Percentiles rank a stretch among this genome's conserved stretches.
phyloP scores from a whole-genome alignment of 2,113 vertebrate genomes.

The Macaca nemestrina region DNA sequence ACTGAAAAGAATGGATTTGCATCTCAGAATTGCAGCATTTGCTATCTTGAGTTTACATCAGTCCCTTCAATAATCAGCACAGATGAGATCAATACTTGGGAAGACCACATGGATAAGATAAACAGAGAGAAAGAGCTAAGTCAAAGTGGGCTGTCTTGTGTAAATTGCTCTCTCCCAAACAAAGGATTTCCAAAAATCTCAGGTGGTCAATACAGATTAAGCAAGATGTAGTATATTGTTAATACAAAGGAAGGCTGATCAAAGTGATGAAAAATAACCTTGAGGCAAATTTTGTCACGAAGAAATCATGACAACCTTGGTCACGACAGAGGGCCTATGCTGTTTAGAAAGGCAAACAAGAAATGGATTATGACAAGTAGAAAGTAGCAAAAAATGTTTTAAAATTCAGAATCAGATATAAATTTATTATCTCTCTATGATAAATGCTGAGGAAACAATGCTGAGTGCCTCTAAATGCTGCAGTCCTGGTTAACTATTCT shows the following conservation, averaged over 20 bases:
- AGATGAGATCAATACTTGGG: neutral
- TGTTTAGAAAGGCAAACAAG: conserved; percentile 50
- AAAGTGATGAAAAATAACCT: conserved; percentile 27
- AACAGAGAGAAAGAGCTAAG: neutral
- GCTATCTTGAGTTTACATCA: neutral
- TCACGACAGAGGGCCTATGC: neutral
- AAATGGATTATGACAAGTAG: conserved; percentile 63
- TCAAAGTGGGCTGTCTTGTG: neutral
- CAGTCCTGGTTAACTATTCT: neutral
- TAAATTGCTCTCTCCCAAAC: neutral
- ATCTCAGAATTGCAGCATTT: neutral
- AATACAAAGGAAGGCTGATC: neutral
- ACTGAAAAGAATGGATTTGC: neutral
- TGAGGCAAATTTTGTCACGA: conserved; percentile 50
- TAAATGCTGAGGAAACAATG: conserved; percentile 11
- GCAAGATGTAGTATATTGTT: neutral
- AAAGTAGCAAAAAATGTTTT: conserved; percentile 63
- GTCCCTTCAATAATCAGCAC: neutral
- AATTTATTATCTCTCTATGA: neutral
- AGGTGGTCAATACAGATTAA: neutral
- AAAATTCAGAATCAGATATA: conserved; percentile 55
- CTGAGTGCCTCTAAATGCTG: neutral
- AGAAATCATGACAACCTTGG: conserved; percentile 11
- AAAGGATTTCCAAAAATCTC: neutral
- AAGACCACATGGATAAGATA: neutral